phyloP scores from a whole-genome alignment of 2,797 vertebrate species.

The Chaenodraco wilsoni region DNA sequence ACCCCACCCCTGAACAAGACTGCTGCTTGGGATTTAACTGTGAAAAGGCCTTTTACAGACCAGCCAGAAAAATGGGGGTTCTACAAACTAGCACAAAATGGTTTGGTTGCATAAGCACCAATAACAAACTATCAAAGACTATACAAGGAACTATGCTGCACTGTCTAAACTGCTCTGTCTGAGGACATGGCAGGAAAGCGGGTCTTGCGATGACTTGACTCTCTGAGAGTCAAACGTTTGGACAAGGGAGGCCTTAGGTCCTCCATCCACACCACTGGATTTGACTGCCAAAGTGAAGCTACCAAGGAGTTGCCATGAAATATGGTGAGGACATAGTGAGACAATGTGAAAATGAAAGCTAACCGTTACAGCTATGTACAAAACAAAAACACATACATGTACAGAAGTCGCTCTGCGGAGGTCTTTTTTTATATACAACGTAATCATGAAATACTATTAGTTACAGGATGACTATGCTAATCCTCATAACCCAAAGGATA shows the following conservation, averaged over 20 bases:
- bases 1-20: slow-evolving; percentile 67
- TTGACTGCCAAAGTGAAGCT: slow-evolving; percentile 83
- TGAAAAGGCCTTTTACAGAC: slow-evolving; percentile 81
- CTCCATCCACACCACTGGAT: slow-evolving; percentile 66
- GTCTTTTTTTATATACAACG: slow-evolving; percentile 81
- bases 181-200: slow-evolving; percentile 58
- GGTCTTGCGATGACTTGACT: slow-evolving; percentile 61
- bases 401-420: slow-evolving; percentile 83
- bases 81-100: slow-evolving; percentile 80
- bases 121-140: slow-evolving; percentile 79
- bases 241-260: slow-evolving; percentile 61
- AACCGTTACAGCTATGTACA: slow-evolving; percentile 79
- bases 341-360: slow-evolving; percentile 78
- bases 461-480: slow-evolving; percentile 81
- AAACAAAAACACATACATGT: slow-evolving; percentile 78
- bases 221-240: slow-evolving; percentile 58
- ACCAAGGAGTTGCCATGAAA: slow-evolving; percentile 77
- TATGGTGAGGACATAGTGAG: slow-evolving; percentile 72
- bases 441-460: slow-evolving; percentile 80
- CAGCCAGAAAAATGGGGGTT: slow-evolving; percentile 71
- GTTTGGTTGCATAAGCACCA: slow-evolving; percentile 74
- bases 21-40: slow-evolving; percentile 80
- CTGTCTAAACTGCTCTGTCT: slow-evolving; percentile 57
- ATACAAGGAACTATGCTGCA: slow-evolving; percentile 80
- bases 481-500: slow-evolving; percentile 82